A percentile compares a stretch with the other conserved stretches of the same genome.
Conservation (phyloP, 1,140 invertebrate species). For the Ceratitis capitata region DNA sequence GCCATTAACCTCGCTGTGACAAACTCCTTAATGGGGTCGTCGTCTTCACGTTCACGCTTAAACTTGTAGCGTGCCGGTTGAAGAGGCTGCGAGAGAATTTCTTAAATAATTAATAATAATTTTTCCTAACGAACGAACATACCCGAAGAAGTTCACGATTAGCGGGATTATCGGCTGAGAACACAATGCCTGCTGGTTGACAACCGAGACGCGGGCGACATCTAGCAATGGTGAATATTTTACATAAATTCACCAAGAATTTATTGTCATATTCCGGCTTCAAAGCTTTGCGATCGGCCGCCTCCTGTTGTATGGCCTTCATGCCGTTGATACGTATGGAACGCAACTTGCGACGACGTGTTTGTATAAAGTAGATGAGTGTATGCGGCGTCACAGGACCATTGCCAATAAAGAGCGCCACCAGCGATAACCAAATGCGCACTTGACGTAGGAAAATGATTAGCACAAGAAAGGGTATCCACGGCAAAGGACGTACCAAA, state of each 20-base stretch:
- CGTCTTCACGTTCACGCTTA: constrained; percentile 47
- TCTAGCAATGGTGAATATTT: constrained; percentile 54
- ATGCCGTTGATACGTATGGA: constrained; percentile 56
- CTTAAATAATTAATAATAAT: not conserved
- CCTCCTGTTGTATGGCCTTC: constrained; percentile 48
- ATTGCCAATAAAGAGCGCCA: constrained; percentile 55
- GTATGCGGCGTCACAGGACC: constrained; percentile 52
- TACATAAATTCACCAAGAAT: constrained; percentile 45
- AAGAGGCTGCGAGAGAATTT: not conserved
- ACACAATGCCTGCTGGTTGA: constrained; percentile 38
- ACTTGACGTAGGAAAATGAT: constrained; percentile 56
- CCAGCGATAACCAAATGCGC: constrained; percentile 58
- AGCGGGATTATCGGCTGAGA: constrained; percentile 28
- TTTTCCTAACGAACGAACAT: not conserved
- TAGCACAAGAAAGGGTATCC: constrained; percentile 55
- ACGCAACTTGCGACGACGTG: constrained; percentile 56
- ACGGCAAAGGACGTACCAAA: constrained; percentile 57
- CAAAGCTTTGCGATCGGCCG: constrained; percentile 39
- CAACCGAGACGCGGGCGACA: constrained; percentile 53
- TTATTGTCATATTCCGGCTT: constrained; percentile 27
- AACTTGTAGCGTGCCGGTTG: not conserved
- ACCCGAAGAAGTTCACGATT: constrained; percentile 36
- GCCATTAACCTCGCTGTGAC: constrained; percentile 54
- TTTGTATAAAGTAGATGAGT: constrained; percentile 61
- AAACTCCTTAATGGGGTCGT: constrained; percentile 48